Evolutionary conservation across 2,113 vertebrate species (phyloP), one percentile per base, ranked within the genome.

Genomic region (Oreochromis tanganicae): DNA sequence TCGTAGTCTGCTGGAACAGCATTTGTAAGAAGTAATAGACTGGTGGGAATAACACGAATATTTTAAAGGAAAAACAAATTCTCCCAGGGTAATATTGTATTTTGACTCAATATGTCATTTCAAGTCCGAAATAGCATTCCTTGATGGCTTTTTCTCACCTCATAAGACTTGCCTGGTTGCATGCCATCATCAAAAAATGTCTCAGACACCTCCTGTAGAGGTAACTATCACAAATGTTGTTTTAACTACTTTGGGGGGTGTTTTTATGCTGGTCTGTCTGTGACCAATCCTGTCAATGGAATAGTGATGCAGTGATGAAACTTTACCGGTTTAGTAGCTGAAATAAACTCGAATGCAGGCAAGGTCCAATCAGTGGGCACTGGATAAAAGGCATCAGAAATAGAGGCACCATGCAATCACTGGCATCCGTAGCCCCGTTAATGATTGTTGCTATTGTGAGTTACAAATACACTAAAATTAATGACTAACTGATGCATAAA

Each of bases 1-100:
- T 43, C 13, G 0, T 11, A 11, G 38, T 21, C 41, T 50, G 11
- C 29, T 52, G 41, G 55, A 59, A 36, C 14, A 21, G 24, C 0
- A 12, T 29, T 48, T 29, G 9, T 29, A 75, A 78, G 24, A 50
- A 32, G 43, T 50, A 78, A 78, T 32, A 78, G 24, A 50, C 71
- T 50, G 24, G 24, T 52, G 27, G 9, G 54, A 24, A 43, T 14
- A 56, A 46, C 13, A 13, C 1, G 0, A 52, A 50, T 19, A 50
- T 52, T 78, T 78, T 75, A 75, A 50, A 50, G 43, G 9, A 78
- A 78, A 78, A 78, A 78, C 73, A n/a, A 78, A 32, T 52, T 78
- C 48, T 78, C 4, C 24, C 24, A 32, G 73, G 27, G 16, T 34
- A 52, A 12, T 34, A 52, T 5, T 32, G 46, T 1, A 52, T 52